Conservation (phyloP, 2,113 vertebrate genomes). For the Tor tambroides region DNA sequence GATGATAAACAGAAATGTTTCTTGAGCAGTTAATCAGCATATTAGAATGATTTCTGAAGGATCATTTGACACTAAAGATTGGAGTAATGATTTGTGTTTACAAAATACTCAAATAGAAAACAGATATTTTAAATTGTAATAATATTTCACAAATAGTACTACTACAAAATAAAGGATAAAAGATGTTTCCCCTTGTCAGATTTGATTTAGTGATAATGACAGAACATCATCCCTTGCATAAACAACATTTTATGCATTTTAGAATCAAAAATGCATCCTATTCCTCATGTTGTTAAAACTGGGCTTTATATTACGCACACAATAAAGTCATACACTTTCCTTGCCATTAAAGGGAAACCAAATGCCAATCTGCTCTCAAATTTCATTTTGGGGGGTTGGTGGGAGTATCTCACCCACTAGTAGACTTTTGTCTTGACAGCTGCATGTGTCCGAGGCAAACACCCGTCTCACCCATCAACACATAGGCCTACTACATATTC, state of each 20-base stretch:
- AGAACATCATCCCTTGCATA: neutral
- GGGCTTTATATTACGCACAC: neutral
- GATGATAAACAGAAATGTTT: neutral
- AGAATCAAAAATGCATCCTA: neutral
- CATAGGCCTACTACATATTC: constrained; percentile 28
- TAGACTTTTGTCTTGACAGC: neutral
- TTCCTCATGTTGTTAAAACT: neutral
- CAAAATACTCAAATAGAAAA: too few species aligned
- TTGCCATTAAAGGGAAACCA: neutral
- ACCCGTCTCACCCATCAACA: constrained; percentile 66
- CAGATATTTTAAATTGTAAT: too few species aligned
- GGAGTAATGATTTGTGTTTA: neutral
- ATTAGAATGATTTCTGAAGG: neutral
- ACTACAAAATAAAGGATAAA: neutral
- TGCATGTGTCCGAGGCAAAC: constrained; percentile 43
- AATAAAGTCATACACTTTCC: neutral
- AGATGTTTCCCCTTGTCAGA: neutral
- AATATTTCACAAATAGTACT: too few species aligned
- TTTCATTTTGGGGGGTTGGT: constrained; percentile 39
- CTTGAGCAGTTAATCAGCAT: neutral
- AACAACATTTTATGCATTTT: neutral
- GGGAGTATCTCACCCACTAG: neutral
- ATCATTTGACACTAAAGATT: neutral
- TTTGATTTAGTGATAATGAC: neutral
- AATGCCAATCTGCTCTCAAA: constrained; percentile 29